A percentile compares a stretch with the other conserved stretches of the same genome.
phyloP scores from a whole-genome alignment of 2,888 invertebrate species.

The Molorchus minor region DNA sequence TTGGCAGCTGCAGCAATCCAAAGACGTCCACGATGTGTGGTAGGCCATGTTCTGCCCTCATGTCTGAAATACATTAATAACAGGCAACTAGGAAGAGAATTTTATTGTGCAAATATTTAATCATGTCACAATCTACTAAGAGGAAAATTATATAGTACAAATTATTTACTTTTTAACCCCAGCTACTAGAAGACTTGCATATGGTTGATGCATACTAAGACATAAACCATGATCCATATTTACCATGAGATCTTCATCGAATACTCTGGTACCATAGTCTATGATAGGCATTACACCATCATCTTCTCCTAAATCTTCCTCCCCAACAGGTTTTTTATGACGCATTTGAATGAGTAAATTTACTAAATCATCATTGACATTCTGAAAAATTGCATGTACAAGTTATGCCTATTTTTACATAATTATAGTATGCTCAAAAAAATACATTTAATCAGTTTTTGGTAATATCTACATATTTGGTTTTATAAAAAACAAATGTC shows the following conservation, averaged over 20 bases:
- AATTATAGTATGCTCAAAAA: no score
- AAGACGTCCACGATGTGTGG: constrained; percentile 87
- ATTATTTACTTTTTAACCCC: constrained; percentile 85
- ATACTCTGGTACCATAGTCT: constrained; percentile 51
- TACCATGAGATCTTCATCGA: constrained; percentile 57
- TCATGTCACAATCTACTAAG: constrained; percentile 13
- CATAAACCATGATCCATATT: constrained; percentile 75
- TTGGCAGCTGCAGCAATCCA: constrained; percentile 94
- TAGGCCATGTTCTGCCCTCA: constrained; percentile 95
- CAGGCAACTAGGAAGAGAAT: not conserved
- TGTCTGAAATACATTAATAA: constrained; percentile 68
- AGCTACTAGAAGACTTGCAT: constrained; percentile 89
- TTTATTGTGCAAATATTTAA: not conserved
- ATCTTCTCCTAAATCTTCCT: constrained; percentile 50
- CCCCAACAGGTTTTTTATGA: constrained; percentile 50
- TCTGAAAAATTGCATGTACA: no score
- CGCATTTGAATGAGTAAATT: constrained; percentile 55
- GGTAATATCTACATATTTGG: no score
- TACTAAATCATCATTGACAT: constrained; percentile 51
- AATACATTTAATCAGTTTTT: no score
- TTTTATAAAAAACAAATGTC: no score
- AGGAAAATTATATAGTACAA: constrained; percentile 17
- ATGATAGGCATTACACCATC: constrained; percentile 50
- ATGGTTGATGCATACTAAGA: constrained; percentile 95
- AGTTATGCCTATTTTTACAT: no score